Evolutionary conservation across 2,888 invertebrate species (phyloP).

Genomic region (Melangyna quadrimaculata): DNA sequence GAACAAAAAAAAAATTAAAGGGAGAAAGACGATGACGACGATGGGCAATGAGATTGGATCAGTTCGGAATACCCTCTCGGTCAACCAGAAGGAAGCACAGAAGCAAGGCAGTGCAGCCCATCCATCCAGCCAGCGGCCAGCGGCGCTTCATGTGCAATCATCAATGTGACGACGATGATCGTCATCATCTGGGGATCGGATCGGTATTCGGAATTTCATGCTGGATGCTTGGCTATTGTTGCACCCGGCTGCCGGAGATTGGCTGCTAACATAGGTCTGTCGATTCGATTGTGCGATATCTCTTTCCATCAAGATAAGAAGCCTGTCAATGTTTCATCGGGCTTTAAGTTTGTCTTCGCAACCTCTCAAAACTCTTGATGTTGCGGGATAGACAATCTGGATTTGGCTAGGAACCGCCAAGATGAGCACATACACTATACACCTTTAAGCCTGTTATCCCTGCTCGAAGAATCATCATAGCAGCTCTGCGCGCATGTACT

Average conservation of each 20-base stretch:
- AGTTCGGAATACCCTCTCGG: slow-evolving; percentile 27
- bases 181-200: slow-evolving; percentile 55
- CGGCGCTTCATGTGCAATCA: slow-evolving; percentile 66
- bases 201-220: slow-evolving; percentile 49
- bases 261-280: slow-evolving; percentile 62
- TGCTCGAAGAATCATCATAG: neutral
- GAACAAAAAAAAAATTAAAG: slow-evolving; percentile 16
- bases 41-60: slow-evolving; percentile 60
- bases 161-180: slow-evolving; percentile 52
- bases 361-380: slow-evolving; percentile 9
- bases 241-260: slow-evolving; percentile 55
- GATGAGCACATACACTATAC: slow-evolving; percentile 33
- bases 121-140: neutral
- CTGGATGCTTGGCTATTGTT: slow-evolving; percentile 44
- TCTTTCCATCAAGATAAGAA: slow-evolving; percentile 61
- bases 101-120: neutral
- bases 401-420: slow-evolving; percentile 50
- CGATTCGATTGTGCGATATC: slow-evolving; percentile 66
- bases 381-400: slow-evolving; percentile 51
- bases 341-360: slow-evolving; percentile 38
- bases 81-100: neutral
- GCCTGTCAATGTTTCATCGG: slow-evolving; percentile 39
- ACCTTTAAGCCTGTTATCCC: slow-evolving; percentile 46
- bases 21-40: slow-evolving; percentile 27
- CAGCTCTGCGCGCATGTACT: slow-evolving; percentile 51